Percentiles rank a stretch among this genome's conserved stretches.
Evolutionary conservation across 2,888 invertebrate genomes (phyloP).

Genomic region (Agrenia bidenticulata): DNA sequence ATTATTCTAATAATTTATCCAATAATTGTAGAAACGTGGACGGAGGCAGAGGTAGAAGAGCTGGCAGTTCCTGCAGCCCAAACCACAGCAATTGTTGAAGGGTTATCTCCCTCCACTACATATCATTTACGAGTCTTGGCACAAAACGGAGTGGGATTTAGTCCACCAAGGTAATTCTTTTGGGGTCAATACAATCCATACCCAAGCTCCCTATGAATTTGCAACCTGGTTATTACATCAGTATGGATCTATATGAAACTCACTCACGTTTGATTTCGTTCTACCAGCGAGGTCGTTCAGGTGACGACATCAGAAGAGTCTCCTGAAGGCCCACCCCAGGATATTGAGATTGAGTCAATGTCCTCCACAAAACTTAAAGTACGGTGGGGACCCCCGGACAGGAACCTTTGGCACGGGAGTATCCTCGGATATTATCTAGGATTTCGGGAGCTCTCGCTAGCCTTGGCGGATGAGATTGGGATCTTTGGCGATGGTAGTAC

Average conservation of each 20-base stretch:
- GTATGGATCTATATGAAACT: no score
- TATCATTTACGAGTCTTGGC: slow-evolving; percentile 87
- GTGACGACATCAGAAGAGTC: slow-evolving; percentile 86
- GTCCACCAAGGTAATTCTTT: slow-evolving; percentile 82
- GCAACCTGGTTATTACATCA: no score
- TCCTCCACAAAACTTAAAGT: slow-evolving; percentile 82
- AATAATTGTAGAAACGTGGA: slow-evolving; percentile 48
- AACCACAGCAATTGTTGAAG: slow-evolving; percentile 75
- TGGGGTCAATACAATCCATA: no score
- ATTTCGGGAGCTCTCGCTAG: slow-evolving; percentile 37
- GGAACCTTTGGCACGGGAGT: slow-evolving; percentile 78
- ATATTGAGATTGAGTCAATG: slow-evolving; percentile 75
- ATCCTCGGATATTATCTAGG: slow-evolving; percentile 79
- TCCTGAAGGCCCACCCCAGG: slow-evolving; percentile 81
- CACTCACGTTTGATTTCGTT: no score
- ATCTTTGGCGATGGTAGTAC: slow-evolving; percentile 32
- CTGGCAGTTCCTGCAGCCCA: slow-evolving; percentile 80
- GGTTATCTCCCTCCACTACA: slow-evolving; percentile 79
- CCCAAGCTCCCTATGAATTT: no score
- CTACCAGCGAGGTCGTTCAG: slow-evolving; percentile 66
- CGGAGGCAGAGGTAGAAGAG: slow-evolving; percentile 73
- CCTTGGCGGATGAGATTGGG: slow-evolving; percentile 24
- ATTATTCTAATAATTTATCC: no score
- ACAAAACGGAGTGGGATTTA: slow-evolving; percentile 83
- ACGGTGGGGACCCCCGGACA: slow-evolving; percentile 79